Conservation (phyloP, 2,888 invertebrate genomes). For the Acronicta psi region DNA sequence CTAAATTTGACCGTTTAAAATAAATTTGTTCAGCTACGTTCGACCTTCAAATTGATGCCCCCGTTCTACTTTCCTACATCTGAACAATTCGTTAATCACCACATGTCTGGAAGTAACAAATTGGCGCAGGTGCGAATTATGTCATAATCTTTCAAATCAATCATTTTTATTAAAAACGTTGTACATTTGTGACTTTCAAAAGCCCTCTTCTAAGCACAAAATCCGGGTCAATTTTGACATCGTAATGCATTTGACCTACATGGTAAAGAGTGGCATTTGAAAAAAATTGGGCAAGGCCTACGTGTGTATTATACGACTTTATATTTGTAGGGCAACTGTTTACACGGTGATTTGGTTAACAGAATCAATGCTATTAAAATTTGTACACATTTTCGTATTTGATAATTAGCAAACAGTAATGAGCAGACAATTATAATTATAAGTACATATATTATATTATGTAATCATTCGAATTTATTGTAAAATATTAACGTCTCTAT, state of each 20-base stretch:
- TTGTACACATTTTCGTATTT: slow-evolving; percentile 25
- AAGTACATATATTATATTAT: too few relatives aligned
- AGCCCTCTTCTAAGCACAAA: slow-evolving; percentile 63
- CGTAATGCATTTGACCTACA: slow-evolving; percentile 85
- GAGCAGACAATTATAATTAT: neutral
- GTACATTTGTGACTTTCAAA: slow-evolving; percentile 50
- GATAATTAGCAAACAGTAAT: slow-evolving; percentile 24
- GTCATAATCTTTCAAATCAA: slow-evolving; percentile 23
- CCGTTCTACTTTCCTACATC: slow-evolving; percentile 85
- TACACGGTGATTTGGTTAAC: slow-evolving; percentile 33
- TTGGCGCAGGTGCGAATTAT: slow-evolving; percentile 56
- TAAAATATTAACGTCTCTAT: slow-evolving; percentile 26
- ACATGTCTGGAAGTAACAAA: slow-evolving; percentile 65
- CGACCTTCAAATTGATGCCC: slow-evolving; percentile 84
- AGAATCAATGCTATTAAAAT: slow-evolving; percentile 45
- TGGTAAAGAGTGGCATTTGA: slow-evolving; percentile 75
- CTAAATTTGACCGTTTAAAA: slow-evolving; percentile 73
- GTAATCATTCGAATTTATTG: slow-evolving; percentile 9
- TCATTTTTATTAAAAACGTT: slow-evolving; percentile 20
- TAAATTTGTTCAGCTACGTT: slow-evolving; percentile 79
- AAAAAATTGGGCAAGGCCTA: slow-evolving; percentile 72
- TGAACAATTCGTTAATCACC: slow-evolving; percentile 83
- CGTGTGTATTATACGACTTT: slow-evolving; percentile 51
- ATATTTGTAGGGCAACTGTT: slow-evolving; percentile 54
- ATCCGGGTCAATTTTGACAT: slow-evolving; percentile 83